phyloP scores from a whole-genome alignment of 2,888 invertebrate species.

The Hirtodrosophila alboralis region DNA sequence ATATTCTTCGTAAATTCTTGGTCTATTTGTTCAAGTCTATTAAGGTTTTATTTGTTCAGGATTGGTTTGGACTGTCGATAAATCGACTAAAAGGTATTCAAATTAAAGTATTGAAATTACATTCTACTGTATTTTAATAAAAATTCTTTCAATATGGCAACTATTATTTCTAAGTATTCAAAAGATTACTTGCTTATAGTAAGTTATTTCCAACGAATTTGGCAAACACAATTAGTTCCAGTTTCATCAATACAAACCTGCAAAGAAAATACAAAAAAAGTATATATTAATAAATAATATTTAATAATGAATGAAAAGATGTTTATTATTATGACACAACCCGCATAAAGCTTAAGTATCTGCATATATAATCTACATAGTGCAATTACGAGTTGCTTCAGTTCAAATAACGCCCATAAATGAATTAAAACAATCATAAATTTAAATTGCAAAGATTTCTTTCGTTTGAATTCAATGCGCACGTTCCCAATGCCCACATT shows the following conservation, averaged over 20 bases:
- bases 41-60: too few relatives aligned
- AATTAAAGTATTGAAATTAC: too few relatives aligned
- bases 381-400: conserved; percentile 45
- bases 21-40: too few relatives aligned
- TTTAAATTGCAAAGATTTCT: conserved; percentile 43
- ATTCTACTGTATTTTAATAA: too few relatives aligned
- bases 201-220: too few relatives aligned
- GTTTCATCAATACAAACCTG: conserved; percentile 33
- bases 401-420: conserved; percentile 58
- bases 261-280: conserved; percentile 19
- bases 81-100: too few relatives aligned
- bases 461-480: conserved; percentile 51
- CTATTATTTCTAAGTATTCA: too few relatives aligned
- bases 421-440: conserved; percentile 70
- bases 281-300: conserved; percentile 10
- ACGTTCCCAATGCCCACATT: conserved; percentile 39
- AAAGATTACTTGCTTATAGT: too few relatives aligned
- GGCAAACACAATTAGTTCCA: too few relatives aligned
- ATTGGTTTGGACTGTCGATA: too few relatives aligned
- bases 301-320: not conserved
- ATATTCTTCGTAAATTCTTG: too few relatives aligned
- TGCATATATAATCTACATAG: conserved; percentile 8
- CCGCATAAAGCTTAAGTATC: conserved; percentile 3
- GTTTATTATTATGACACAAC: conserved; percentile 5
- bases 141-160: too few relatives aligned